Percentiles rank a stretch among this genome's conserved stretches.
These are phyloP conservation scores for Philhelius pedissequus DNA, from an alignment of 2,888 invertebrate genomes.

Conservation along the genomic window DNA sequence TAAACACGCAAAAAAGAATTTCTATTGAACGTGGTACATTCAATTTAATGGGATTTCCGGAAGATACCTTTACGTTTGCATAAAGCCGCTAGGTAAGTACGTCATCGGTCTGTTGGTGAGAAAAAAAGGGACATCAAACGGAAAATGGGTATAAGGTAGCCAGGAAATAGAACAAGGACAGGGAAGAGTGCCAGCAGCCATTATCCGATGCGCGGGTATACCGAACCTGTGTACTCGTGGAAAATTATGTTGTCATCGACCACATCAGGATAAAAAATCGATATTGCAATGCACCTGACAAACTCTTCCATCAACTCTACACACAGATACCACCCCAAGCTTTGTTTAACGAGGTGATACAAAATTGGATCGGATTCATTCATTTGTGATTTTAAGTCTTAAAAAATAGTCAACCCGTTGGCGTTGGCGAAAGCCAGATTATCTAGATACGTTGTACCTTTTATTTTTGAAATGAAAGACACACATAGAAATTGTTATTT, in stretches of 20 bases:
- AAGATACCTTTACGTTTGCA: conserved; percentile 31
- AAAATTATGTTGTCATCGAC: conserved; percentile 14
- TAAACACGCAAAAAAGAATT: conserved; percentile 11
- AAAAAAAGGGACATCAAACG: conserved; percentile 21
- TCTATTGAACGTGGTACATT: conserved; percentile 53
- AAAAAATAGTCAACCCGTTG: neutral
- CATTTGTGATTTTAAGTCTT: neutral
- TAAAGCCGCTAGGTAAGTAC: neutral
- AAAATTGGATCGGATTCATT: neutral
- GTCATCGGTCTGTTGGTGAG: conserved; percentile 5
- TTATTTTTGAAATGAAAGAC: neutral
- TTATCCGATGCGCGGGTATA: neutral
- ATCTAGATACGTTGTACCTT: neutral
- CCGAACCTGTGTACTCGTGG: neutral
- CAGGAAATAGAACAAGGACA: neutral
- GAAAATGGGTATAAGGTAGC: neutral
- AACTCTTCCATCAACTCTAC: neutral
- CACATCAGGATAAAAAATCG: conserved; percentile 17
- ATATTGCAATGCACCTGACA: conserved; percentile 26
- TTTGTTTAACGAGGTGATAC: neutral
- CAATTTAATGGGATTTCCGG: conserved; percentile 35
- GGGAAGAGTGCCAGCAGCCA: neutral
- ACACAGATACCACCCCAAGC: neutral
- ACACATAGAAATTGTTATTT: too few relatives aligned
- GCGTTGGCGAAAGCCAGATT: neutral